Base-by-base conservation (phyloP, 2,888 invertebrate genomes). In the Caenorhabditis sulstoni region DNA sequence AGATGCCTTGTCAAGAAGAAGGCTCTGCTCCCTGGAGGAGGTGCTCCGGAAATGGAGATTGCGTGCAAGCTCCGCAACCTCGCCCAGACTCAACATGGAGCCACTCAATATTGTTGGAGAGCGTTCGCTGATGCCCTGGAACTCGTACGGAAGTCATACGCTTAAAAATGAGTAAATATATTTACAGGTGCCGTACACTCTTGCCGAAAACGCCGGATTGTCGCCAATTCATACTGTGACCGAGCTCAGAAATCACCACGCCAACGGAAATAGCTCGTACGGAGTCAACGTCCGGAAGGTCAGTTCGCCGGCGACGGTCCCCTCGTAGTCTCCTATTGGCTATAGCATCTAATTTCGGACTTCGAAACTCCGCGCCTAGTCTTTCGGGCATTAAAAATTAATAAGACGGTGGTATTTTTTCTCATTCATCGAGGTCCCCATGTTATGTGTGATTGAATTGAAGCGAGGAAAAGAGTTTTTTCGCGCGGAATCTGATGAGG, bases 81-180 rank as follows among this genome's bases (percentile, higher is more conserved):
- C 81, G 94, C 97, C 0, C 94, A 96, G 88, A 94, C 94, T 1
- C 87, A 86, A 59, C 93, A 94, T 64, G 98, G 97, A 65, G 94
- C 96, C 61, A 96, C 96, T 37, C 95, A 96, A 78, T 97, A 98
- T 91, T 97, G 97, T 90, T 94, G 96, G 91, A 94, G 95, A 84
- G 96, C 96, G 0, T 99, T 95, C 92, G 96, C 98, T 0, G 95
- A 97, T 91, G 97, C 98, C 5, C 92, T 99, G 70, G 98, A 98
- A 92, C 64, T 89, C 29, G 87, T 82, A 39, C 50, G 70, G 1
- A 29, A 23, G 5, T 29, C 29, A n/a, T n/a, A n/a, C n/a, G n/a
- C n/a, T n/a, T n/a, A 29, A 29, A 29, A 29, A 29, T 29, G 29
- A 62, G 5, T 18, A 1, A 18, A 41, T 23, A 57, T 57, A 18